A percentile compares a stretch with the other conserved stretches of the same genome.
Evolutionary conservation across 2,797 vertebrate species (phyloP).

Genomic region (Clarias pachynema): DNA sequence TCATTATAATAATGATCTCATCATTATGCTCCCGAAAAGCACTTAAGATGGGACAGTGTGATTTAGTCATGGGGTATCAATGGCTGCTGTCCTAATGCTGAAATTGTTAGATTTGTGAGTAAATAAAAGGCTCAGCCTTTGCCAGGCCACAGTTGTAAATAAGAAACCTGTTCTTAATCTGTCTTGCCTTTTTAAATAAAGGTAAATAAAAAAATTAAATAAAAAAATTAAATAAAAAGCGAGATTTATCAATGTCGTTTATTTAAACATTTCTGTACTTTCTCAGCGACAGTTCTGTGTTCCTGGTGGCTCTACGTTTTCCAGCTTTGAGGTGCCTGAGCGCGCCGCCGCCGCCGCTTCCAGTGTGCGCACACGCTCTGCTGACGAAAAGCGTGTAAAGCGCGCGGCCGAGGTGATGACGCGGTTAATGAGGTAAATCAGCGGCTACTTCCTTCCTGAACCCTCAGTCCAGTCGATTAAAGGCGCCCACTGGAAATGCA

Average conservation of each 20-base stretch:
- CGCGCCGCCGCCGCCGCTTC: slow-evolving; percentile 10
- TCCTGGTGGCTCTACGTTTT: not conserved
- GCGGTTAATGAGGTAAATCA: not conserved
- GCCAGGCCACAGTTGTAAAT: too few relatives aligned
- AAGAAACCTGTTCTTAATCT: too few relatives aligned
- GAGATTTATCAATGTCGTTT: not conserved
- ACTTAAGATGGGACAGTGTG: not conserved
- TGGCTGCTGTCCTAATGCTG: not conserved
- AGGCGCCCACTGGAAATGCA: not conserved
- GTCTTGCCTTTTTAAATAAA: too few relatives aligned
- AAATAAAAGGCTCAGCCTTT: not conserved
- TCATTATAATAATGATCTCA: slow-evolving; percentile 2
- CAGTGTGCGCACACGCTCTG: not conserved
- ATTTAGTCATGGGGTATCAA: slow-evolving; percentile 23
- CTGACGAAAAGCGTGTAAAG: not conserved
- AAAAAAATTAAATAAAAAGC: not conserved
- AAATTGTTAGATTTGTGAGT: not conserved
- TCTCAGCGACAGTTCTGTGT: not conserved
- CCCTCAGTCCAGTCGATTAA: not conserved
- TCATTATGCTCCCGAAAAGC: slow-evolving; percentile 9
- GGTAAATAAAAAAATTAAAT: too few relatives aligned
- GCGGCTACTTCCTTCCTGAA: not conserved
- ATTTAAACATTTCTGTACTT: not conserved
- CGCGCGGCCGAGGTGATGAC: slow-evolving; percentile 5
- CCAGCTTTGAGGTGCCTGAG: not conserved